Conservation (phyloP, 2,113 vertebrate genomes). For the Tupaia chinensis region DNA sequence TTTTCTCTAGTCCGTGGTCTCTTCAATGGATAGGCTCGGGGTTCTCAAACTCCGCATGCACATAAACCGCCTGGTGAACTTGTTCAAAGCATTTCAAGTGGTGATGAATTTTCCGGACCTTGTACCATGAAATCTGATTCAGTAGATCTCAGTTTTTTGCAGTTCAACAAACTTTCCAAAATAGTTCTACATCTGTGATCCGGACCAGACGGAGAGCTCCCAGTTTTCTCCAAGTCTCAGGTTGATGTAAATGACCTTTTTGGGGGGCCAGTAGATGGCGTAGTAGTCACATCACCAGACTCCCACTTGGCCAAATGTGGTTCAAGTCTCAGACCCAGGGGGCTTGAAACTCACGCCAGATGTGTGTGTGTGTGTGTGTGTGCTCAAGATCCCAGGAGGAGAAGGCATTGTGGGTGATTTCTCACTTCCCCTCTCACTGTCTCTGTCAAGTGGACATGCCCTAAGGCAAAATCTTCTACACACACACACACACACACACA, state of each 20-base stretch:
- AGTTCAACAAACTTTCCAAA: background rate
- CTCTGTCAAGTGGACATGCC: too few species aligned
- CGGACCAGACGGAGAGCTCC: background rate
- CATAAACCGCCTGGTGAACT: background rate
- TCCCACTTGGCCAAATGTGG: too few species aligned
- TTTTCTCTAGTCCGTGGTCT: background rate
- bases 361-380: too few species aligned
- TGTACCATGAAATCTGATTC: background rate
- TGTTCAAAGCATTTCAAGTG: background rate
- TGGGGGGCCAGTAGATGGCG: too few species aligned
- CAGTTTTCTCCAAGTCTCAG: background rate
- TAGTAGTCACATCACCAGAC: too few species aligned
- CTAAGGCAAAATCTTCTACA: too few species aligned
- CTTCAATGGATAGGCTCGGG: background rate
- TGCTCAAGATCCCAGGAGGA: too few species aligned
- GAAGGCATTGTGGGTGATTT: too few species aligned
- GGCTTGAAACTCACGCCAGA: too few species aligned
- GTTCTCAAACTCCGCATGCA: background rate
- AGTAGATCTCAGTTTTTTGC: background rate
- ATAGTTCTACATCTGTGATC: background rate
- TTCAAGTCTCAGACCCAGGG: too few species aligned
- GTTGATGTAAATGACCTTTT: background rate
- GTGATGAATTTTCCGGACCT: background rate
- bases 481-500: too few species aligned
- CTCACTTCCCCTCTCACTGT: too few species aligned